These are phyloP conservation scores for Nineta flava DNA, from an alignment of 2,888 invertebrate species.

Conservation along the genomic window DNA sequence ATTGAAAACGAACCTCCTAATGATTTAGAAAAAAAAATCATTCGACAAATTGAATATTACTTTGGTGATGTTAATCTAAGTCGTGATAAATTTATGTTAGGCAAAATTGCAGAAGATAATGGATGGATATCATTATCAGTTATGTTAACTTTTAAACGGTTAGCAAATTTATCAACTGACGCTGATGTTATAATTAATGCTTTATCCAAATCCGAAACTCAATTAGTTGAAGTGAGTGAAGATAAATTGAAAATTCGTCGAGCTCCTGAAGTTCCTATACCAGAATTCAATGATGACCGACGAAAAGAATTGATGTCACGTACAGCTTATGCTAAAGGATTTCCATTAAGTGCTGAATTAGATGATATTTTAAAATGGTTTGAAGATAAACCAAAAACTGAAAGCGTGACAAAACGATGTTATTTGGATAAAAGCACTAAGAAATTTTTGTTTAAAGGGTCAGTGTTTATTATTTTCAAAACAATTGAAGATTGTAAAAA, in stretches of 20 bases:
- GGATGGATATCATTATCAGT: slow-evolving; percentile 82
- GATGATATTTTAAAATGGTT: slow-evolving; percentile 62
- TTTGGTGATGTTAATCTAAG: slow-evolving; percentile 83
- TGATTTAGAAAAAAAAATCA: slow-evolving; percentile 39
- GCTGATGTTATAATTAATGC: slow-evolving; percentile 53
- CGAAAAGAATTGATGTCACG: slow-evolving; percentile 58
- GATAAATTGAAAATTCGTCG: slow-evolving; percentile 50
- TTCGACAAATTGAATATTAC: slow-evolving; percentile 51
- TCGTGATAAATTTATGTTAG: slow-evolving; percentile 83
- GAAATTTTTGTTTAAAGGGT: slow-evolving; percentile 69
- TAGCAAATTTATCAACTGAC: slow-evolving; percentile 56
- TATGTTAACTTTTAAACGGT: slow-evolving; percentile 76
- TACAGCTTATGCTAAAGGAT: slow-evolving; percentile 80
- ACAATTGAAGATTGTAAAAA: slow-evolving; percentile 65
- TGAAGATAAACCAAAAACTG: slow-evolving; percentile 39
- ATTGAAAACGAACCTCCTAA: neutral
- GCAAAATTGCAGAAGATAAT: slow-evolving; percentile 68
- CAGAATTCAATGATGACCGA: slow-evolving; percentile 70
- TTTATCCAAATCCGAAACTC: slow-evolving; percentile 53
- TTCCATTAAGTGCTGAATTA: slow-evolving; percentile 46
- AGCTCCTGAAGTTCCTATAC: slow-evolving; percentile 55
- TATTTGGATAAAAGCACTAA: slow-evolving; percentile 44
- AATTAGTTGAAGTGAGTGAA: slow-evolving; percentile 51
- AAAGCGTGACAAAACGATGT: slow-evolving; percentile 48
- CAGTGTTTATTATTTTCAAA: slow-evolving; percentile 77